phyloP scores from a whole-genome alignment of 2,797 vertebrate species.

The Urocyon cinereoargenteus region DNA sequence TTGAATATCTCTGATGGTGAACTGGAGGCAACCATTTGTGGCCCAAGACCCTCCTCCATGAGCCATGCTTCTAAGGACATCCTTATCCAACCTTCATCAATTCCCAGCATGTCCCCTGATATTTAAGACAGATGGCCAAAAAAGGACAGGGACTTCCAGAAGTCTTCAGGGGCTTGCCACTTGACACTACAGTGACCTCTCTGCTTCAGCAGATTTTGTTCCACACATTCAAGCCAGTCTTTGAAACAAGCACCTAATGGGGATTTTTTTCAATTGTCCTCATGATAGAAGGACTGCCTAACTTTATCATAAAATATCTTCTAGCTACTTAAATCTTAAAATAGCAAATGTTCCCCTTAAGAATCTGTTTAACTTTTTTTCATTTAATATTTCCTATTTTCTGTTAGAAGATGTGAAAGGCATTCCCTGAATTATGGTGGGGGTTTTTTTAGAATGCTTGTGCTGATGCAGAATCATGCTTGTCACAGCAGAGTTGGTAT shows the following conservation, averaged over 20 bases:
- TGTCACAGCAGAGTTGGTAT: background rate
- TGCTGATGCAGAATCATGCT: background rate
- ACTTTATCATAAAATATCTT: conserved; percentile 1
- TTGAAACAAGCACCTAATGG: background rate
- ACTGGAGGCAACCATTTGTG: background rate
- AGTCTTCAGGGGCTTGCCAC: background rate
- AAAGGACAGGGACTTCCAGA: background rate
- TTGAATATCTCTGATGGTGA: background rate
- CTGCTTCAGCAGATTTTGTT: background rate
- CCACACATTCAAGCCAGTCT: background rate
- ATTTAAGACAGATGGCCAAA: conserved; percentile 8
- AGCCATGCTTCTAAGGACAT: background rate
- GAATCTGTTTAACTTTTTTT: background rate
- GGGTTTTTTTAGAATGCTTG: background rate
- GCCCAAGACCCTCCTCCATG: background rate
- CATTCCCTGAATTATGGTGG: background rate
- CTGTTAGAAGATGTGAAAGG: conserved; percentile 9
- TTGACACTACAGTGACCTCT: background rate
- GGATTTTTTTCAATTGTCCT: background rate
- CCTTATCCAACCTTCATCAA: background rate
- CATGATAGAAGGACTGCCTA: background rate
- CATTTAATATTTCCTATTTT: conserved; percentile 16
- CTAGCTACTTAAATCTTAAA: conserved; percentile 43
- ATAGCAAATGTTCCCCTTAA: conserved; percentile 25
- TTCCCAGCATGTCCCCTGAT: background rate